Evolutionary conservation across 1,140 invertebrate genomes (phyloP), one percentile per base, ranked within the genome.

Genomic region (Pseudomyrmex gracilis): DNA sequence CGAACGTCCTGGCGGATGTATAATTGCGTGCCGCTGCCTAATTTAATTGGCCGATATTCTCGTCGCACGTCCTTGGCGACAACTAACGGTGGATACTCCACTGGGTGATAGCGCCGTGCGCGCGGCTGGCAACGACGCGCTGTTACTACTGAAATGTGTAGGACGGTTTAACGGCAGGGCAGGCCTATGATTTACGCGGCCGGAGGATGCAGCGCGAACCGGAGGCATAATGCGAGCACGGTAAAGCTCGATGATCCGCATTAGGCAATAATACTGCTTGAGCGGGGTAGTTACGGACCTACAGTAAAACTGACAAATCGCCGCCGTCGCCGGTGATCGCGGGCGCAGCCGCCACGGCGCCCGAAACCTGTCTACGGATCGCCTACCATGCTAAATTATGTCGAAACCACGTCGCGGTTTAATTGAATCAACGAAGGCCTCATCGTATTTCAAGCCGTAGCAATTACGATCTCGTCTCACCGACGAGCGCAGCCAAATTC

Each of bases 41-140:
- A 87, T 87, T 87, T 87, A 87, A 87, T 87, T 60, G 85, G 70
- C 7, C 86, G 74, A 87, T 87, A 86, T 87, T 74, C 61, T 64
- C 58, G 47, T 13, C 70, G 64, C 17, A 49, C 24, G 49, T 22
- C 63, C 73, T 63, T 58, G 13, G 66, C 13, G 85, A 82, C 57
- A 82, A 55, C 68, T 60, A 67, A 57, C 51, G 15, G 24, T 34
- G 5, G 34, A 34, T 34, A 34, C 58, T 24, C 45, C 5, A 13
- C 51, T 53, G 20, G 34, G 10, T 58, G 49, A 43, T 20, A 73
- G 74, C 51, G 84, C 34, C 34, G n/a, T n/a, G 74, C 67, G 57
- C 66, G 20, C 61, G 43, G 67, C 77, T 55, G 55, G 15, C 22
- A 58, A 43, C 45, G 51, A 60, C n/a, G 51, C 15, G 49, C 3